These are phyloP conservation scores for Rhinolophus ferrumequinum DNA, from an alignment of 2,113 vertebrate genomes.

Conservation along the genomic window DNA sequence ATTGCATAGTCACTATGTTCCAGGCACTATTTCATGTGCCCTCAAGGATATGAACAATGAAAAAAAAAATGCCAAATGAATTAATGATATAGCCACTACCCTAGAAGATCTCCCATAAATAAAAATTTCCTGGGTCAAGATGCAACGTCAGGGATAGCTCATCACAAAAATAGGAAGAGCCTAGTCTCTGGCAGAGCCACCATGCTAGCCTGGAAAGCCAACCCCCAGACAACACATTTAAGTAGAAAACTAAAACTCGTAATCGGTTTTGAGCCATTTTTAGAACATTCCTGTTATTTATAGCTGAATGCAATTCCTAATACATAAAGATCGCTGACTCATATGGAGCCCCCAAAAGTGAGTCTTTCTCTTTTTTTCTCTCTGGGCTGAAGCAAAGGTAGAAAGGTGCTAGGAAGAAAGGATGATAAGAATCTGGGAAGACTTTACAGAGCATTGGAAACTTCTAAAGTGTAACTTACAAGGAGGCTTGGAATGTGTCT, in stretches of 20 bases:
- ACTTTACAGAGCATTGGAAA: neutral
- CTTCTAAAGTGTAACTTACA: neutral
- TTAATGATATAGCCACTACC: neutral
- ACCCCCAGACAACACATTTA: neutral
- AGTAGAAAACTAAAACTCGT: conserved; percentile 8
- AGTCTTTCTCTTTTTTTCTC: accelerated
- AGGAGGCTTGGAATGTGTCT: neutral
- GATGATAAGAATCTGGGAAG: neutral
- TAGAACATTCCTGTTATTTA: neutral
- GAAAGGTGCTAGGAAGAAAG: neutral
- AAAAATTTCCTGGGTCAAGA: neutral
- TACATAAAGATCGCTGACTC: neutral
- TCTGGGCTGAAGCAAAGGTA: neutral
- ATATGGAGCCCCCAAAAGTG: neutral
- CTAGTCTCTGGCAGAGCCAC: neutral
- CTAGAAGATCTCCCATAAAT: neutral
- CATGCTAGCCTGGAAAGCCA: neutral
- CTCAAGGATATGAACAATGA: neutral
- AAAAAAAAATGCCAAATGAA: neutral
- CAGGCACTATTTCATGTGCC: neutral
- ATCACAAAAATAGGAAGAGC: neutral
- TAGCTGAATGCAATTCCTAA: neutral
- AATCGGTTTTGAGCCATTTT: neutral
- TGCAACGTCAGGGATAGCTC: neutral
- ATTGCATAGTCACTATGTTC: neutral